Base-by-base conservation (phyloP, 92 coral and sea anemone genomes). In the Siderastrea radians region DNA sequence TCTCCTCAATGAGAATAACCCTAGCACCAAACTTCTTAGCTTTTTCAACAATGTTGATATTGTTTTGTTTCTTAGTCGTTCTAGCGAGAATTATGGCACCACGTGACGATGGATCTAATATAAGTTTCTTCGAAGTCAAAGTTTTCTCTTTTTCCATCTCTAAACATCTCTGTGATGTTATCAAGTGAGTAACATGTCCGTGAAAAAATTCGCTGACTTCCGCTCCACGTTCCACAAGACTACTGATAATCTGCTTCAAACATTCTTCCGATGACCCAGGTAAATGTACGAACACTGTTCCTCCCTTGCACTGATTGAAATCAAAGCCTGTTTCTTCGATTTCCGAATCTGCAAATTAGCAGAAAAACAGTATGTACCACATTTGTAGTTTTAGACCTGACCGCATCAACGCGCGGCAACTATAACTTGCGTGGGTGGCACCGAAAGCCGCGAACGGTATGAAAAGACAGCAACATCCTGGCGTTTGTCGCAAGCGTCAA, bases 31-130 rank as follows among this genome's bases (percentile, higher is more conserved):
- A 68, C 3, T 44, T 68, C 51, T 68, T 68, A 7, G 74, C 74
- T 13, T 68, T 68, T 17, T 68, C 75, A 70, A 70, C 5, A 70
- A 70, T 46, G 17, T 11, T 5, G 11, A 1, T 51, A 3, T 7
- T 70, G 26, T 15, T 4, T 46, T 70, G 75, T 70, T 46, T 15
- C 75, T 70, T 46, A 70, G 75, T 70, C 46, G 54, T 15, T 5
- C 11, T 70, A 1, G 17, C 53, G 4, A 70, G 75, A 70, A 70
- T 11, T 16, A 70, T 45, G 3, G 75, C 75, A 70, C 75, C 53
- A 45, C 75, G 75, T 10, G 75, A 70, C 3, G 75, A 70, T 10
- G 75, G 75, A 70, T 70, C 75, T 47, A 51, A 43, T 70, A 70
- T 43, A 4, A 70, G 6, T 15, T 45, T 70, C 52, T 15, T 70